These are phyloP conservation scores for Morpho achilles DNA, from an alignment of 2,888 invertebrate species.

Conservation along the genomic window DNA sequence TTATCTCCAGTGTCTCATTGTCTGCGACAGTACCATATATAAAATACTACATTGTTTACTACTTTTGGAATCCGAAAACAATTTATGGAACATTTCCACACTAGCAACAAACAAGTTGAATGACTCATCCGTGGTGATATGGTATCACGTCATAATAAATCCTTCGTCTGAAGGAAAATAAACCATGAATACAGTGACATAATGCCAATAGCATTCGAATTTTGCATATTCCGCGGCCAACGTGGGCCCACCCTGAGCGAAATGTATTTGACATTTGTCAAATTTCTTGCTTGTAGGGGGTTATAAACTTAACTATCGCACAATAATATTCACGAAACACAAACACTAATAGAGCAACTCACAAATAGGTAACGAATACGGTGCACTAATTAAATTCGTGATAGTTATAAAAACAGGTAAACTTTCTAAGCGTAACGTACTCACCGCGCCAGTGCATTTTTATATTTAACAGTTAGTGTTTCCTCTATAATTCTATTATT, in stretches of 20 bases:
- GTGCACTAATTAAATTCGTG: constrained; percentile 16
- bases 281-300: constrained; percentile 57
- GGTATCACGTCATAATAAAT: constrained; percentile 56
- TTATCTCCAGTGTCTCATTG: constrained; percentile 28
- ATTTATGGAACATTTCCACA: constrained; percentile 65
- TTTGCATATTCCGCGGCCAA: constrained; percentile 48
- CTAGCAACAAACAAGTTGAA: constrained; percentile 59
- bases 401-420: constrained; percentile 58
- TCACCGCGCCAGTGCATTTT: constrained; percentile 97
- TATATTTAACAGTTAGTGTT: constrained; percentile 96
- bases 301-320: constrained; percentile 39
- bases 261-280: constrained; percentile 71
- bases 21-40: constrained; percentile 24
- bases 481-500: constrained; percentile 99
- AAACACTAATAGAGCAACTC: constrained; percentile 22
- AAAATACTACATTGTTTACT: constrained; percentile 55
- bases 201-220: constrained; percentile 27
- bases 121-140: constrained; percentile 70
- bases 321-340: constrained; percentile 5
- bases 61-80: constrained; percentile 59
- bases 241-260: constrained; percentile 71
- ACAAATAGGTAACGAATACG: constrained; percentile 40
- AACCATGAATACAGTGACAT: constrained; percentile 31
- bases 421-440: constrained; percentile 81
- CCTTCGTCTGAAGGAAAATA: constrained; percentile 41